Evolutionary conservation across 2,113 vertebrate genomes (phyloP).

Genomic region (Pithys albifrons): DNA sequence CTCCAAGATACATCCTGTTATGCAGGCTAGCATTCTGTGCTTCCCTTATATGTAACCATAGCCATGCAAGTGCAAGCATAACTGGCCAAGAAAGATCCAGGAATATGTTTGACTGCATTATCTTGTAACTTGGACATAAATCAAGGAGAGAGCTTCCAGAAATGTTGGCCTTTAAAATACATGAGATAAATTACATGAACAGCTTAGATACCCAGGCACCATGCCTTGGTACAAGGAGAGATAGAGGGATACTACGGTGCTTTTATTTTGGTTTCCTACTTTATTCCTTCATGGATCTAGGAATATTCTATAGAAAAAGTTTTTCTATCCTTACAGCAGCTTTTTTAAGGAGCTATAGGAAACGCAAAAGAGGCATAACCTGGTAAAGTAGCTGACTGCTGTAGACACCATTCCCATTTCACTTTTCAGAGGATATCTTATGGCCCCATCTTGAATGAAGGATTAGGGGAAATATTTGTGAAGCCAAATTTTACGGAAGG

Average conservation of each 20-base stretch:
- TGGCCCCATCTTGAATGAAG: neutral
- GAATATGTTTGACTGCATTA: neutral
- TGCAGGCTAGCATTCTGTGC: neutral
- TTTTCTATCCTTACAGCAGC: neutral
- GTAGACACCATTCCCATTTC: neutral
- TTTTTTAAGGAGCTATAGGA: neutral
- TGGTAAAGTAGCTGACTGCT: neutral
- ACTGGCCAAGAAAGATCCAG: neutral
- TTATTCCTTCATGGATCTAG: neutral
- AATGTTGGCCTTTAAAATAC: neutral
- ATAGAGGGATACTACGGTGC: accelerated
- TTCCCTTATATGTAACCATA: neutral
- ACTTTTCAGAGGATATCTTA: neutral
- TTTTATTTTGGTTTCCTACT: neutral
- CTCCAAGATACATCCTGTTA: neutral
- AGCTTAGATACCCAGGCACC: neutral
- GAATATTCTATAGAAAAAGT: neutral
- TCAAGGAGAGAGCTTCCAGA: neutral
- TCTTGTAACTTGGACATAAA: neutral
- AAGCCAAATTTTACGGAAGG: neutral
- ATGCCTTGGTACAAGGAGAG: neutral
- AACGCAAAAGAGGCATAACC: neutral
- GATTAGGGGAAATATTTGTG: neutral
- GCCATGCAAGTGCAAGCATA: neutral
- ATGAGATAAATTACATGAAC: neutral